Evolutionary conservation across 2,113 vertebrate species (phyloP).

Genomic region (Halcyon malimbica): DNA sequence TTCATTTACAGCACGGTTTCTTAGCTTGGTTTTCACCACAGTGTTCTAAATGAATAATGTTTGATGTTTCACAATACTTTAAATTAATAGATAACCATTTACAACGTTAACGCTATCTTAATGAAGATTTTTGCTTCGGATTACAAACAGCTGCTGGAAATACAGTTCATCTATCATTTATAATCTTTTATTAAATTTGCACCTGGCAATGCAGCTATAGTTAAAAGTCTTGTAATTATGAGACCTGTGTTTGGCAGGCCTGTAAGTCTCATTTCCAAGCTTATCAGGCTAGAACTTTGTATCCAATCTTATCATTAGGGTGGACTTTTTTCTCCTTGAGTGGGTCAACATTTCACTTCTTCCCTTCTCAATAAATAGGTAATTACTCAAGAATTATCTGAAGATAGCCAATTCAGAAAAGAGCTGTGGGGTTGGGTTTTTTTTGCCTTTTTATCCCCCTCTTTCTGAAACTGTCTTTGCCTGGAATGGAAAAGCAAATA

Average conservation of each 20-base stretch:
- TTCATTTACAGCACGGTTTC: neutral
- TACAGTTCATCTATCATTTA: slow-evolving; percentile 76
- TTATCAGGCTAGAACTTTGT: slow-evolving; percentile 42
- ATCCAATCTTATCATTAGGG: neutral
- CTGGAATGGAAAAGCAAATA: slow-evolving; percentile 23
- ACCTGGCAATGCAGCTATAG: slow-evolving; percentile 74
- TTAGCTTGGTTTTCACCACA: neutral
- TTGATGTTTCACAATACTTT: slow-evolving; percentile 45
- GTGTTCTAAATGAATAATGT: slow-evolving; percentile 26
- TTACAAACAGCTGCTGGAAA: slow-evolving; percentile 78
- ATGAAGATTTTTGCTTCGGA: slow-evolving; percentile 70
- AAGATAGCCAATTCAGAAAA: neutral
- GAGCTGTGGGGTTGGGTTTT: fast-evolving
- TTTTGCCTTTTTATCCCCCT: neutral
- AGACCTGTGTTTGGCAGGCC: slow-evolving; percentile 52
- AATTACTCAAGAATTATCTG: neutral
- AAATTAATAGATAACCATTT: slow-evolving; percentile 71
- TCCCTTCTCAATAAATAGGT: neutral
- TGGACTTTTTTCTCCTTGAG: slow-evolving; percentile 20
- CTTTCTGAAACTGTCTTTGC: neutral
- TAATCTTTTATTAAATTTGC: slow-evolving; percentile 81
- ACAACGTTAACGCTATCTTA: slow-evolving; percentile 46
- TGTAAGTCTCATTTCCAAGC: slow-evolving; percentile 61
- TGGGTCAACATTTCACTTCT: neutral
- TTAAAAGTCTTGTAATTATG: slow-evolving; percentile 75